Conservation (phyloP, 2,113 vertebrate species). For the Scopus umbretta region DNA sequence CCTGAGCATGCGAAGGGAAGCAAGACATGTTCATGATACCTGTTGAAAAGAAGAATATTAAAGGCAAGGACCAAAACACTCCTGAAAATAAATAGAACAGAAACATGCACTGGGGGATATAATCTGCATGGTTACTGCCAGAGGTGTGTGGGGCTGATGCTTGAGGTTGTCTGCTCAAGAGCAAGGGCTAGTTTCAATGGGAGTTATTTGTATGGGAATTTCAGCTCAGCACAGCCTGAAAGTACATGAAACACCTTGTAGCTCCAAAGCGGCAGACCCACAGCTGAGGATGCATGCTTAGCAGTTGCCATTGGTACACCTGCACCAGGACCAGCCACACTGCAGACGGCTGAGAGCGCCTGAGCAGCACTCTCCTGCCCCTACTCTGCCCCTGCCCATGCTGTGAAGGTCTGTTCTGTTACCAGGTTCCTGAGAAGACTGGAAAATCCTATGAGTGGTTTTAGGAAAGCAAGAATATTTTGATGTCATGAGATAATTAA, state of each 20-base stretch:
- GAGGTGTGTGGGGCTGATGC: neutral
- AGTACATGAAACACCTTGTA: neutral
- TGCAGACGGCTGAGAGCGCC: rapidly evolving
- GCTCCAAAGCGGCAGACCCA: neutral
- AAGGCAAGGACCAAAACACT: neutral
- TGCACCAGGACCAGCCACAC: rapidly evolving
- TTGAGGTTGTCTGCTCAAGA: neutral
- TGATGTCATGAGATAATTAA: neutral
- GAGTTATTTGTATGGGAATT: neutral
- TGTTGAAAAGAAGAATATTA: neutral
- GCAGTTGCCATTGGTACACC: neutral
- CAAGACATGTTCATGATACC: neutral
- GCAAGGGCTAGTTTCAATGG: neutral
- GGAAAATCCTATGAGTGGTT: neutral
- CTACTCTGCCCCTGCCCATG: rapidly evolving
- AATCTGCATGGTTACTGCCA: neutral
- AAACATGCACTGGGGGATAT: neutral
- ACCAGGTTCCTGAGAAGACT: neutral
- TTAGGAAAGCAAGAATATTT: neutral
- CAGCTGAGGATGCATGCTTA: rapidly evolving
- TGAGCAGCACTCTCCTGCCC: neutral
- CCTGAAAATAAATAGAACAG: neutral
- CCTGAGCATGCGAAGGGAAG: neutral
- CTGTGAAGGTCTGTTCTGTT: neutral
- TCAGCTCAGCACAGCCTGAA: neutral